These are phyloP conservation scores for Podotricha telesiphe DNA, from an alignment of 2,888 invertebrate species.

Conservation along the genomic window DNA sequence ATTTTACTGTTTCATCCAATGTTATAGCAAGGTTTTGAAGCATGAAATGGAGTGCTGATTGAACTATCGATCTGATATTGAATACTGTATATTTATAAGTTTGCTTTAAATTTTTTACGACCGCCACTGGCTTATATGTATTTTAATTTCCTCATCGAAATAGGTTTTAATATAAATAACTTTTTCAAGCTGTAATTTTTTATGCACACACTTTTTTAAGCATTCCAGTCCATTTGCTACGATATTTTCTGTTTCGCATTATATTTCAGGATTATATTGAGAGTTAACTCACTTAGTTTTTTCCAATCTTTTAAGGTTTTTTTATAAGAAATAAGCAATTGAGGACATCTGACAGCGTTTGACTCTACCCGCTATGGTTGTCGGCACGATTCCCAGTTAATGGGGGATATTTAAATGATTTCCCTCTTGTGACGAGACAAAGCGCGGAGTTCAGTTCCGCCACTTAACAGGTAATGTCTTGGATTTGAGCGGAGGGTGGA, in stretches of 20 bases:
- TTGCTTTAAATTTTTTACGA: constrained; percentile 35
- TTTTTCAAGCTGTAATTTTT: constrained; percentile 4
- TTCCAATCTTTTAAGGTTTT: too few species aligned
- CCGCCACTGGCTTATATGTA: constrained; percentile 10
- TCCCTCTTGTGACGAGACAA: too few species aligned
- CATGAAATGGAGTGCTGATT: constrained; percentile 46
- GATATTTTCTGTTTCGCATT: background rate
- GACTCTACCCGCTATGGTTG: too few species aligned
- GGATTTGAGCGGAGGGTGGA: too few species aligned
- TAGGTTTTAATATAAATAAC: constrained; percentile 9
- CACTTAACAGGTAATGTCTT: too few species aligned
- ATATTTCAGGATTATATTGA: background rate
- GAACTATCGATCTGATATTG: constrained; percentile 41
- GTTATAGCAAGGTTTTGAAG: too few species aligned
- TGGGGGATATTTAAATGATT: too few species aligned
- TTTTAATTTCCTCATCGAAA: constrained; percentile 12
- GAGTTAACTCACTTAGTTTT: background rate
- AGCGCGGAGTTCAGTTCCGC: too few species aligned
- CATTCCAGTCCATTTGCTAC: background rate
- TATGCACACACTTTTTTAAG: background rate
- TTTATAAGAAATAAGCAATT: too few species aligned
- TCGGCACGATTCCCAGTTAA: too few species aligned
- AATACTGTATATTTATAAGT: constrained; percentile 35
- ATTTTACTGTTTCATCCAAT: constrained; percentile 29
- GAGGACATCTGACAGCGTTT: too few species aligned